Evolutionary conservation across 2,888 invertebrate species (phyloP).

Genomic region (Cheilosia pagana): DNA sequence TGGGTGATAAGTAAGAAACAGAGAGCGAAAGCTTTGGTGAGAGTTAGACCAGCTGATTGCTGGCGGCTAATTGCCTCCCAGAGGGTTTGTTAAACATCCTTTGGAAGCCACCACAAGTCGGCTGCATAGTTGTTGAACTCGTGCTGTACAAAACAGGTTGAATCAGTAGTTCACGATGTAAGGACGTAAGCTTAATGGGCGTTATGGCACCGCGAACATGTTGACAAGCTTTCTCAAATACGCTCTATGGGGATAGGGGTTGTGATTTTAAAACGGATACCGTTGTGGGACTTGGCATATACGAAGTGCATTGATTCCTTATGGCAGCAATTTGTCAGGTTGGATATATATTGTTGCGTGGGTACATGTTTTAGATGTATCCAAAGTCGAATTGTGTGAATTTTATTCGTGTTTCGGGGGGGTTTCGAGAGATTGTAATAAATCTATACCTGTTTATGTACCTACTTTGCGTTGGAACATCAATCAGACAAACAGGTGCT

Average conservation of each 20-base stretch:
- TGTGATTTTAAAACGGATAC: slow-evolving; percentile 41
- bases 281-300: slow-evolving; percentile 17
- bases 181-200: slow-evolving; percentile 15
- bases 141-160: slow-evolving; percentile 49
- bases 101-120: slow-evolving; percentile 71
- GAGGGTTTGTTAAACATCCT: slow-evolving; percentile 56
- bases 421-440: slow-evolving; percentile 12
- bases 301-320: slow-evolving; percentile 56
- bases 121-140: slow-evolving; percentile 65
- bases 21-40: slow-evolving; percentile 46
- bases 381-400: slow-evolving; percentile 11
- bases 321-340: slow-evolving; percentile 57
- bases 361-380: slow-evolving; percentile 4
- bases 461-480: slow-evolving; percentile 16
- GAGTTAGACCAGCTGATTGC: slow-evolving; percentile 63
- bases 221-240: slow-evolving; percentile 45
- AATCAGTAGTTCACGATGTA: slow-evolving; percentile 22
- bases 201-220: background rate
- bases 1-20: slow-evolving; percentile 17
- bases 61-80: slow-evolving; percentile 52
- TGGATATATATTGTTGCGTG: slow-evolving; percentile 8
- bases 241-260: slow-evolving; percentile 29
- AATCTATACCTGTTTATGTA: background rate
- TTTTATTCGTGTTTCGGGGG: slow-evolving; percentile 2
- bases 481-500: slow-evolving; percentile 32